Evolutionary conservation across 2,888 invertebrate species (phyloP).

Genomic region (Rhabditoides inermis): DNA sequence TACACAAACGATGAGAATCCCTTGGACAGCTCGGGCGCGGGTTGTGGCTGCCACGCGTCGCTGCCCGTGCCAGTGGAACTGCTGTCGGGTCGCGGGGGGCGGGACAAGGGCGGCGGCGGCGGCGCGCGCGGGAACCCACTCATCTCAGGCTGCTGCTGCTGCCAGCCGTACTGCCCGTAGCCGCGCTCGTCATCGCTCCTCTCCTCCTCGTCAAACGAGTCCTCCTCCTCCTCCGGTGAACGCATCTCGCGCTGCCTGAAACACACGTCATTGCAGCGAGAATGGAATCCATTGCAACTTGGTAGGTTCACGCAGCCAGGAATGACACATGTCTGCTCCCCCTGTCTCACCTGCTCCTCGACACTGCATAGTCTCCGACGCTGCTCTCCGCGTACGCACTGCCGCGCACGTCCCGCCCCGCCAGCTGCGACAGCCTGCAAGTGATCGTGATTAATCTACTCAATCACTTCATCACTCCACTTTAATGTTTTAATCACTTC

Average conservation of each 20-base stretch:
- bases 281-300: not conserved
- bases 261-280: not conserved
- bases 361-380: conserved; percentile 14
- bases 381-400: conserved; percentile 17
- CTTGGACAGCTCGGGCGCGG: conserved; percentile 17
- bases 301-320: not conserved
- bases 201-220: conserved; percentile 31
- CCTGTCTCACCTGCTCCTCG: conserved; percentile 9
- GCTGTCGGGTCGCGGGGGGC: not conserved
- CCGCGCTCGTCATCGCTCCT: conserved; percentile 8
- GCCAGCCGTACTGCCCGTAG: not conserved
- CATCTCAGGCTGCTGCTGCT: conserved; percentile 10
- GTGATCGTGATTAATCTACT: too few relatives aligned
- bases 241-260: not conserved
- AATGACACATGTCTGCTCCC: conserved; percentile 7
- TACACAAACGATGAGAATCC: conserved; percentile 34
- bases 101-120: conserved; percentile 8
- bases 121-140: conserved; percentile 31
- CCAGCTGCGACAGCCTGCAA: conserved; percentile 20
- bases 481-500: too few relatives aligned
- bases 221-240: conserved; percentile 6
- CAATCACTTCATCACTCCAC: too few relatives aligned
- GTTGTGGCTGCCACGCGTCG: conserved; percentile 12
- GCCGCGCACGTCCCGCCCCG: conserved; percentile 21
- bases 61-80: not conserved